Evolutionary conservation across 2,797 vertebrate species (phyloP), one percentile per base, ranked within the genome.

Genomic region (Amazonetta brasiliensis): DNA sequence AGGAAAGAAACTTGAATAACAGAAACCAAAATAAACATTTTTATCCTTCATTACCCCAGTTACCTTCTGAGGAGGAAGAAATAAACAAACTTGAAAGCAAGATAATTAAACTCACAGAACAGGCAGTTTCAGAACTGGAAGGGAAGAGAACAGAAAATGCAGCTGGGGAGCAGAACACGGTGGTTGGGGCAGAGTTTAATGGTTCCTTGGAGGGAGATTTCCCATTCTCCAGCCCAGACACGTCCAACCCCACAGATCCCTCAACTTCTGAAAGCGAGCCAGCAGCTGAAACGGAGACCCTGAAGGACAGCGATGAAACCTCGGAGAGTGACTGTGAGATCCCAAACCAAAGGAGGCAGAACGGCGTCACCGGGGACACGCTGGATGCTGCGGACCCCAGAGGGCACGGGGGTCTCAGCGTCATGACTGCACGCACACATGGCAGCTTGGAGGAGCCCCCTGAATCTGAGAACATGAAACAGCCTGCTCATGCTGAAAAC

Each of bases 61-160:
- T 94, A 41, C 89, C 85, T 89, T 96, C 95, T 4, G 91, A 97
- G 83, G 95, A 98, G 93, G 98, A 97, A 88, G 98, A 98, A 88
- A 97, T 95, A 80, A 98, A 98, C 96, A 92, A 96, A 81, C 91
- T 97, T 18, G 97, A 94, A 90, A 97, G 95, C 71, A 98, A 98
- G 81, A 95, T 95, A 20, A 92, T 94, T 97, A 97, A 97, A 92
- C 95, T 98, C 97, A 97, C 94, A 16, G 97, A 97, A 21, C 95
- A 86, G 89, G 96, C 95, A 39, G 71, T 92, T 54, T 84, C 72
- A 26, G 98, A 98, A 77, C 93, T 96, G 67, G 98, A 97, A 92
- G 96, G 82, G 44, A 91, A 75, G 55, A 35, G 69, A 54, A 68
- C 72, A 58, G 89, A 84, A 5, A 4, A 72, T 62, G 80, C 91